phyloP scores from a whole-genome alignment of 2,113 vertebrate genomes.

The Gambusia affinis region DNA sequence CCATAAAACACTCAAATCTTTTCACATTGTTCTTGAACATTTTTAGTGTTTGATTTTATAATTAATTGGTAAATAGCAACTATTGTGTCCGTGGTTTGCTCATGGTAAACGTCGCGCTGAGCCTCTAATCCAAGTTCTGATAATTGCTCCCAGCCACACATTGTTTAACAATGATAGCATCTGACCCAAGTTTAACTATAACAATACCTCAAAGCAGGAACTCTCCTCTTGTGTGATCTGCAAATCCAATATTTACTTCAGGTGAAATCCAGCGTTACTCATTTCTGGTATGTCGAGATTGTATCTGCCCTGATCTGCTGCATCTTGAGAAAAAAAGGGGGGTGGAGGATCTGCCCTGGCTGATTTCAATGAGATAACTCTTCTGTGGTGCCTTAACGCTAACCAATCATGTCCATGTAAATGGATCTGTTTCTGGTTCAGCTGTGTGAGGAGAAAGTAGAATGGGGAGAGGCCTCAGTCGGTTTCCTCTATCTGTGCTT shows the following conservation, averaged over 20 bases:
- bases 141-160: background rate
- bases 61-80: background rate
- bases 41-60: too few relatives aligned
- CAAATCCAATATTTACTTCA: background rate
- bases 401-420: slow-evolving; percentile 48
- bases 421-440: slow-evolving; percentile 54
- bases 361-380: slow-evolving; percentile 43
- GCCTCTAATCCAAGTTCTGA: slow-evolving; percentile 23
- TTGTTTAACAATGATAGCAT: slow-evolving; percentile 15
- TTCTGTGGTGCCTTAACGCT: slow-evolving; percentile 24
- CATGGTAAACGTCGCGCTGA: background rate
- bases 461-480: slow-evolving; percentile 15
- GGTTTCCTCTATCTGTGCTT: slow-evolving; percentile 39
- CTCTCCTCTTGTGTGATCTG: background rate
- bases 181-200: slow-evolving; percentile 6
- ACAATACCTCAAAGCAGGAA: slow-evolving; percentile 12
- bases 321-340: background rate
- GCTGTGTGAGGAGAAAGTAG: slow-evolving; percentile 27
- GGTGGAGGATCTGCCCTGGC: background rate
- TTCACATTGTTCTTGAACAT: background rate
- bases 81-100: background rate
- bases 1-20: background rate
- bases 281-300: background rate
- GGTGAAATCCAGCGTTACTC: slow-evolving; percentile 7
- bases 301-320: background rate